Conservation (phyloP, 2,888 invertebrate genomes). For the Adela reaumurella region DNA sequence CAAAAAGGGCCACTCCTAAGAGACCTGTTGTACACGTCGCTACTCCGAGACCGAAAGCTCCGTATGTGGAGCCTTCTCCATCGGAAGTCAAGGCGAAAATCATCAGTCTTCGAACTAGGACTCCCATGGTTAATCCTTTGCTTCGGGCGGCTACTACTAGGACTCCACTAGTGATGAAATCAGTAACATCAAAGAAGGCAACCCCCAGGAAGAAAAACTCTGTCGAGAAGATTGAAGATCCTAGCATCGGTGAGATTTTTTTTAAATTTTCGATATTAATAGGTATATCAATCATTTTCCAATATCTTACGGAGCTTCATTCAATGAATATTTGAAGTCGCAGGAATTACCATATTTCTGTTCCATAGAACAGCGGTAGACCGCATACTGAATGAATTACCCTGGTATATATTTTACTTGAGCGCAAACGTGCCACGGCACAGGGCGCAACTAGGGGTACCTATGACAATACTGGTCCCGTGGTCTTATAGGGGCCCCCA, state of each 20-base stretch:
- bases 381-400: too few species aligned
- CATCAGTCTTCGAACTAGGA: not conserved
- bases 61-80: slow-evolving; percentile 3
- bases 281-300: too few species aligned
- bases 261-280: too few species aligned
- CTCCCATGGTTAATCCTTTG: slow-evolving; percentile 1
- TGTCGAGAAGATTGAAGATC: slow-evolving; percentile 29
- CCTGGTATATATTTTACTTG: too few species aligned
- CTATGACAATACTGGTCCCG: too few species aligned
- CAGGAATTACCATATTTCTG: too few species aligned
- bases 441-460: too few species aligned
- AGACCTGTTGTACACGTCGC: slow-evolving; percentile 4
- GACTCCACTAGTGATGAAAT: slow-evolving; percentile 18
- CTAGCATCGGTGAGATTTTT: slow-evolving; percentile 28
- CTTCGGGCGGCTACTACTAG: slow-evolving; percentile 18
- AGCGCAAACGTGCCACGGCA: too few species aligned
- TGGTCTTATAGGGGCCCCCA: too few species aligned
- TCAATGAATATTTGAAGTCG: too few species aligned
- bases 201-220: slow-evolving; percentile 3
- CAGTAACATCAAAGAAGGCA: slow-evolving; percentile 6
- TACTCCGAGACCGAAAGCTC: slow-evolving; percentile 3
- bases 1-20: not conserved
- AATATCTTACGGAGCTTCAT: too few species aligned
- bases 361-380: too few species aligned
- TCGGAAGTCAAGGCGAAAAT: slow-evolving; percentile 1